A percentile compares a stretch with the other conserved stretches of the same genome.
phyloP scores from a whole-genome alignment of 2,797 vertebrate genomes.

The Merluccius polli region DNA sequence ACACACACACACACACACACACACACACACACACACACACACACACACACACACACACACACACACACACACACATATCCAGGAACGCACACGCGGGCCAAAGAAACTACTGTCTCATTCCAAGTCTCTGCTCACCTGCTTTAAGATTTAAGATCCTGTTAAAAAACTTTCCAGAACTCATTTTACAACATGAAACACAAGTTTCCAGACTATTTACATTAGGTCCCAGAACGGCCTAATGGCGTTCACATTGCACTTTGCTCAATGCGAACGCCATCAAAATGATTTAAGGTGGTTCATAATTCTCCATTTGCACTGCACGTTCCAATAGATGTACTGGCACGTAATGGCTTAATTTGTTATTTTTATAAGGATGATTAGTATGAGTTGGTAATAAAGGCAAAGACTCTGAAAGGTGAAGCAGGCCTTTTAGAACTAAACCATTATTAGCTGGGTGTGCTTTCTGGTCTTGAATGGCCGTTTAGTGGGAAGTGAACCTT shows the following conservation, averaged over 20 bases:
- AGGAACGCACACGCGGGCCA: background rate
- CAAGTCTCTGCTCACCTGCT: conserved; percentile 13
- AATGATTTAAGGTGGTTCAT: background rate
- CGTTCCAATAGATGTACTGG: background rate
- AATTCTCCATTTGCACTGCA: background rate
- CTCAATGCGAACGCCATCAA: background rate
- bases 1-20: background rate
- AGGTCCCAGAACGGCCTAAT: background rate
- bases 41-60: no score
- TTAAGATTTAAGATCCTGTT: conserved; percentile 2
- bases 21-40: background rate
- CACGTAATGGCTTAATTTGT: background rate
- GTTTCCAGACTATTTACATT: background rate
- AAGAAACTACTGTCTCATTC: conserved; percentile 5
- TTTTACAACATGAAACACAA: background rate
- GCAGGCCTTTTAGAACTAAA: background rate
- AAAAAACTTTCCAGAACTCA: background rate
- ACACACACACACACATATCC: background rate
- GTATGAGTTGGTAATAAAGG: background rate
- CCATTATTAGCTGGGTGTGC: background rate
- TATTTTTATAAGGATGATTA: background rate
- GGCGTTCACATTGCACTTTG: background rate
- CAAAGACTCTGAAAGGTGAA: background rate
- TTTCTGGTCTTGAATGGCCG: background rate
- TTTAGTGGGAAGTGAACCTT: background rate